phyloP scores from a whole-genome alignment of 1,140 invertebrate species.

The Brachionus paranguensis region DNA sequence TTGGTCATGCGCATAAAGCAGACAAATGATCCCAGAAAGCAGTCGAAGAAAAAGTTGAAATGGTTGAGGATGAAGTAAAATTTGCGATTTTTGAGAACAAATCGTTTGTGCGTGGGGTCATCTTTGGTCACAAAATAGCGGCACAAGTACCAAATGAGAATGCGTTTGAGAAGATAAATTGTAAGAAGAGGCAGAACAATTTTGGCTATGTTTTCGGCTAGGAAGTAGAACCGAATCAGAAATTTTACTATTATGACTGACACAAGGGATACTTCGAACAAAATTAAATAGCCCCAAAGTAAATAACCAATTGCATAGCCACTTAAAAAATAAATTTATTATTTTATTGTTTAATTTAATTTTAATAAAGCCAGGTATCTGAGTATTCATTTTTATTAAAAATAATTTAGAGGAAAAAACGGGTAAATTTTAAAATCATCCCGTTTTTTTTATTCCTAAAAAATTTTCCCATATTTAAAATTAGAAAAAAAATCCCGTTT shows the following conservation, averaged over 20 bases:
- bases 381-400: too few species aligned
- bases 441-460: too few species aligned
- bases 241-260: constrained; percentile 9
- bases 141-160: constrained; percentile 23
- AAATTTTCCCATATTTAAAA: too few species aligned
- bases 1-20: constrained; percentile 31
- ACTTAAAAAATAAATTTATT: not conserved
- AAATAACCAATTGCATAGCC: constrained; percentile 39
- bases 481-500: too few species aligned
- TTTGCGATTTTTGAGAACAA: constrained; percentile 26
- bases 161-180: constrained; percentile 14
- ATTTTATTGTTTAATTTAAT: not conserved
- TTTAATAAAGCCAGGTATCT: too few species aligned
- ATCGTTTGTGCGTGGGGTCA: not conserved
- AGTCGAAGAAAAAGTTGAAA: constrained; percentile 41
- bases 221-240: not conserved
- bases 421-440: too few species aligned
- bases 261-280: constrained; percentile 21
- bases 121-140: not conserved
- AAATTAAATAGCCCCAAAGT: constrained; percentile 33
- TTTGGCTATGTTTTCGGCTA: constrained; percentile 37
- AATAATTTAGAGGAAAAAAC: too few species aligned
- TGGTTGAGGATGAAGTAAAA: constrained; percentile 26
- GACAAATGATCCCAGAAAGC: constrained; percentile 36
- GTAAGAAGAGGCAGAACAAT: constrained; percentile 6